Percentiles rank a stretch among this genome's conserved stretches.
Evolutionary conservation across 2,888 invertebrate species (phyloP).

Genomic region (Odontomyia ornata): DNA sequence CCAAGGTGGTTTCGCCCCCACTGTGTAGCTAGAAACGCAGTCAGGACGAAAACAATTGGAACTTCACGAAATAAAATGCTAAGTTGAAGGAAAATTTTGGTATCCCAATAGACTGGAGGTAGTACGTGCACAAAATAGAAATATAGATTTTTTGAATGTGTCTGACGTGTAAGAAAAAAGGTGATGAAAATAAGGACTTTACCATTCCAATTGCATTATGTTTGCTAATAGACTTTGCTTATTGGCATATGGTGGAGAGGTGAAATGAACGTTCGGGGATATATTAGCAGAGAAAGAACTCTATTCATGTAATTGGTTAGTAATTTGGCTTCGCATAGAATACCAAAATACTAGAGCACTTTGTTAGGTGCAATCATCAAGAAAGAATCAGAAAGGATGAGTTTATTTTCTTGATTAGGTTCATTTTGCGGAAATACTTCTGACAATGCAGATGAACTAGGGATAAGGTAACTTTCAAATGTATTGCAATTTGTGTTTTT

Average conservation of each 20-base stretch:
- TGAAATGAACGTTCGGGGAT: not conserved
- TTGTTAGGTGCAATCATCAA: not conserved
- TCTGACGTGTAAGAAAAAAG: constrained; percentile 22
- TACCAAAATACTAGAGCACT: not conserved
- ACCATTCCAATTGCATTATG: constrained; percentile 37
- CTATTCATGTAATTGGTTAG: not conserved
- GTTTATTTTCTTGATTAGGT: no score
- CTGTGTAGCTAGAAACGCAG: not conserved
- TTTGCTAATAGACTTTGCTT: constrained; percentile 33
- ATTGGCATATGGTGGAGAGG: constrained; percentile 4
- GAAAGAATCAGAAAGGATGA: no score
- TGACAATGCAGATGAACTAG: no score
- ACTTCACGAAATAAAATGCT: constrained; percentile 44
- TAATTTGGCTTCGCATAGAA: not conserved
- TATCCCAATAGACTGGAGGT: constrained; percentile 33
- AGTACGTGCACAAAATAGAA: constrained; percentile 38
- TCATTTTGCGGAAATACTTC: no score
- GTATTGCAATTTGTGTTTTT: no score
- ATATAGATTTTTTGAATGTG: constrained; percentile 19
- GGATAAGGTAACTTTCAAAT: no score
- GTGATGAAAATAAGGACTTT: constrained; percentile 30
- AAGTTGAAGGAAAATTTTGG: constrained; percentile 44
- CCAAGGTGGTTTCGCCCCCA: constrained; percentile 19
- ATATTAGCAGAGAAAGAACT: not conserved
- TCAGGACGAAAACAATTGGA: constrained; percentile 43